Evolutionary conservation across 2,113 vertebrate genomes (phyloP), one percentile per base, ranked within the genome.

Genomic region (Lepidothrix coronata): DNA sequence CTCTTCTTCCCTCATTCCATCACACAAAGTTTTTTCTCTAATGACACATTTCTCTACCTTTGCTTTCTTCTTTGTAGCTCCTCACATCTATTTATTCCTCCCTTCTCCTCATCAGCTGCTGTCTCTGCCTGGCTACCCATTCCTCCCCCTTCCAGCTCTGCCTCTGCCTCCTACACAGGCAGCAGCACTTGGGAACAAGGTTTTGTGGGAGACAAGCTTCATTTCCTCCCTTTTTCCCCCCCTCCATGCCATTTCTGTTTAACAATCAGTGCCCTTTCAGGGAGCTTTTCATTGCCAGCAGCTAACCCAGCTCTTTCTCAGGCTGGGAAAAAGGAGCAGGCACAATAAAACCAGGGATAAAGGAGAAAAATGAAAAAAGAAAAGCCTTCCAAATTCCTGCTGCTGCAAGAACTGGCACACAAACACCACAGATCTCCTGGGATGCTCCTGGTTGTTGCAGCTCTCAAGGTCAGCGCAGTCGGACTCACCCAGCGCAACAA

Each of bases 131-230:
- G 23, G 44, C 72, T 73, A 25, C 78, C 66, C 75, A 20, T 77
- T 44, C 81, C 75, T 57, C 78, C 78, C 62, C 54, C 39, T 62
- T 33, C 54, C 85, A 84, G 54, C 59, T 75, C 62, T 75, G 49
- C 58, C 61, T 59, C 78, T 72, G 80, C 89, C 86, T 91, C 93
- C 93, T 72, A 89, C 87, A 78, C 67, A 84, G 41, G 31, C 65
- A 66, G 79, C 61, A 91, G 51, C 77, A 30, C 35, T 54, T 24
- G 33, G 30, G 67, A 95, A 68, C 11, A 46, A 78, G 87, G 57
- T 46, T 88, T 83, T n/a, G 55, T 23, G 35, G 76, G 63, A 55
- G 44, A 89, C 33, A 62, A 19, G 15, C 23, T 88, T 73, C 46
- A n/a, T 33, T 57, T 46, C 15, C 51, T 37, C 43, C 37, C 46